Percentiles rank a stretch among this genome's conserved stretches.
Conservation (phyloP, 1,140 invertebrate species). For the Saccostrea cuccullata region DNA sequence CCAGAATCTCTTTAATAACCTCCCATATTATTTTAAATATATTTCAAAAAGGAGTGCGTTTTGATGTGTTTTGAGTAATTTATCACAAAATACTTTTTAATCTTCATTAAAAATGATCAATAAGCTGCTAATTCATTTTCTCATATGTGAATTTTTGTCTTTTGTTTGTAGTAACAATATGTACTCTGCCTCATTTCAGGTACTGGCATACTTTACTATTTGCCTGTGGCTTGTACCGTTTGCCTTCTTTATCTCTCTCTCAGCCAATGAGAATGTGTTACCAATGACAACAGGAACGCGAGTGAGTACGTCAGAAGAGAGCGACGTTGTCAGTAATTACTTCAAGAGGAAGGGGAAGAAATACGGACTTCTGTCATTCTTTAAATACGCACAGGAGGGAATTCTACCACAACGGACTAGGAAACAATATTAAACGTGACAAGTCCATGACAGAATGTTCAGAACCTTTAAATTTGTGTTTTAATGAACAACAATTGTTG, state of each 20-base stretch:
- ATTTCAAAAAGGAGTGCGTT: no score
- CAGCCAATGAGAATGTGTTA: conserved; percentile 91
- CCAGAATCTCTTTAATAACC: no score
- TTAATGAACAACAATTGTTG: no score
- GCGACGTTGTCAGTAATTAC: conserved; percentile 91
- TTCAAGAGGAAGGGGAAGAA: conserved; percentile 88
- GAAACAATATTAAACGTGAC: conserved; percentile 80
- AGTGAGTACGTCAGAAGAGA: conserved; percentile 78
- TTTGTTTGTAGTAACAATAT: no score
- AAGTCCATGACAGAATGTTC: no score
- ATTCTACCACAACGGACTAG: conserved; percentile 88
- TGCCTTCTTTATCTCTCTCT: conserved; percentile 90
- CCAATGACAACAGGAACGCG: conserved; percentile 78
- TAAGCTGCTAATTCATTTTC: no score
- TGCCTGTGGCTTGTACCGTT: conserved; percentile 93
- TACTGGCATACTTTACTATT: conserved; percentile 91
- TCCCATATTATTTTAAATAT: no score
- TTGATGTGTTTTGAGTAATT: no score
- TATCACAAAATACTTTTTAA: no score
- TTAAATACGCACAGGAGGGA: conserved; percentile 90
- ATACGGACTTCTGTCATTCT: conserved; percentile 88
- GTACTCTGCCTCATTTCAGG: conserved; percentile 80
- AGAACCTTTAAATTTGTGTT: no score
- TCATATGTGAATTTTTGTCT: no score
- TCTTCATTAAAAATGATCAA: no score